Evolutionary conservation across 2,888 invertebrate species (phyloP).

Genomic region (Dynastes maya): DNA sequence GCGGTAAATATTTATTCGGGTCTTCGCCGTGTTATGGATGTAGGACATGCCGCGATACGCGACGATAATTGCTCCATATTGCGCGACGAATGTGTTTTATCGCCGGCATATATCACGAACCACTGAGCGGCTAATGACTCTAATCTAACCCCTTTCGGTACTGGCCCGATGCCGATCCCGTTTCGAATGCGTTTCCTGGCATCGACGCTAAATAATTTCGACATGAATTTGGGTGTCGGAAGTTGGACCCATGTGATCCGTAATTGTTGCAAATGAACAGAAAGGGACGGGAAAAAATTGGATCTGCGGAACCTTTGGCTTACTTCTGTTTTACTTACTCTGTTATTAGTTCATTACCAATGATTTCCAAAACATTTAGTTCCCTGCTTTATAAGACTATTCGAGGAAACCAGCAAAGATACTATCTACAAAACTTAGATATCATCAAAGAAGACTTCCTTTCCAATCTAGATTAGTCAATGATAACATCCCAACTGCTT

Average conservation of each 20-base stretch:
- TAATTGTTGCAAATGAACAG: too few relatives aligned
- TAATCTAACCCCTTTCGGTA: conserved; percentile 40
- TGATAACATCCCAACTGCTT: too few relatives aligned
- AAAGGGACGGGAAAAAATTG: too few relatives aligned
- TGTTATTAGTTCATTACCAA: too few relatives aligned
- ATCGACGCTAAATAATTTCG: conserved; percentile 54
- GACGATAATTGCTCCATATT: conserved; percentile 56
- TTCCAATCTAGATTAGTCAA: too few relatives aligned
- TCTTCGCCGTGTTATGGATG: conserved; percentile 11
- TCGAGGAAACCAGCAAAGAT: too few relatives aligned
- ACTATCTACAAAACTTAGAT: too few relatives aligned
- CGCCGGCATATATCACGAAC: conserved; percentile 54
- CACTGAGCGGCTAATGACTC: conserved; percentile 50
- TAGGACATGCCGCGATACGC: conserved; percentile 47
- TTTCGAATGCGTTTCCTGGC: conserved; percentile 7
- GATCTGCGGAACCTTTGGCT: too few relatives aligned
- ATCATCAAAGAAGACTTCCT: too few relatives aligned
- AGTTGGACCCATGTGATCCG: background rate
- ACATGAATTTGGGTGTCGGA: conserved; percentile 11
- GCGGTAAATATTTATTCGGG: conserved; percentile 37
- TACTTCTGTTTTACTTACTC: too few relatives aligned
- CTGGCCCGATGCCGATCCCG: background rate
- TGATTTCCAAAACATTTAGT: too few relatives aligned
- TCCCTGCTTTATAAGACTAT: too few relatives aligned
- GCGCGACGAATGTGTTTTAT: conserved; percentile 56